Evolutionary conservation across 2,113 vertebrate genomes (phyloP).

Genomic region (Laticauda colubrina): DNA sequence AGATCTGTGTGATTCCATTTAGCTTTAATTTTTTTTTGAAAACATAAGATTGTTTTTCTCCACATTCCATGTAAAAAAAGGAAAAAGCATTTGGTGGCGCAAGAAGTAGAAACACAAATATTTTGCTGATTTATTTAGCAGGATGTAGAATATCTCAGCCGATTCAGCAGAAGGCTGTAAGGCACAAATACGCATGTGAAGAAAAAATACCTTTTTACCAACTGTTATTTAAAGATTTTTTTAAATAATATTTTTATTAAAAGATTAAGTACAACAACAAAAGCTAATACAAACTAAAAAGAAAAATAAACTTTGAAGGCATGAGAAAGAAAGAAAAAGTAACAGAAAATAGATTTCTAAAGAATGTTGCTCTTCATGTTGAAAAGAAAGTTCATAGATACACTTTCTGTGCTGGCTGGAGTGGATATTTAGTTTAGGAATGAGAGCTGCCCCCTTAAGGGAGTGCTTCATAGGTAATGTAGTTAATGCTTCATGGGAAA

Average conservation of each 20-base stretch:
- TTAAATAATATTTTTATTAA: neutral
- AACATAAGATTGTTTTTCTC: neutral
- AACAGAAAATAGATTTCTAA: neutral
- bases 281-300: neutral
- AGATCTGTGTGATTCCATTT: neutral
- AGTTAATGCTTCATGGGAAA: no score
- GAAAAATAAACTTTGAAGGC: neutral
- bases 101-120: neutral
- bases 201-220: no score
- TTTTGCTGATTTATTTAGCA: neutral
- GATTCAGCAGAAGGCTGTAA: neutral
- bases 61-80: neutral
- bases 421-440: no score
- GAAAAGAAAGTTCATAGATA: neutral
- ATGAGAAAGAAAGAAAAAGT: neutral
- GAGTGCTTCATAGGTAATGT: no score
- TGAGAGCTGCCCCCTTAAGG: no score
- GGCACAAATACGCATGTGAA: neutral
- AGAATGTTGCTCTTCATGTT: neutral
- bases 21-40: neutral
- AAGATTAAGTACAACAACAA: neutral
- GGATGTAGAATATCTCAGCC: neutral
- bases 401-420: no score
- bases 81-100: neutral
- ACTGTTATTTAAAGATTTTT: neutral